Evolutionary conservation across 2,888 invertebrate species (phyloP), one percentile per base, ranked within the genome.

Genomic region (Geophilus truncorum): DNA sequence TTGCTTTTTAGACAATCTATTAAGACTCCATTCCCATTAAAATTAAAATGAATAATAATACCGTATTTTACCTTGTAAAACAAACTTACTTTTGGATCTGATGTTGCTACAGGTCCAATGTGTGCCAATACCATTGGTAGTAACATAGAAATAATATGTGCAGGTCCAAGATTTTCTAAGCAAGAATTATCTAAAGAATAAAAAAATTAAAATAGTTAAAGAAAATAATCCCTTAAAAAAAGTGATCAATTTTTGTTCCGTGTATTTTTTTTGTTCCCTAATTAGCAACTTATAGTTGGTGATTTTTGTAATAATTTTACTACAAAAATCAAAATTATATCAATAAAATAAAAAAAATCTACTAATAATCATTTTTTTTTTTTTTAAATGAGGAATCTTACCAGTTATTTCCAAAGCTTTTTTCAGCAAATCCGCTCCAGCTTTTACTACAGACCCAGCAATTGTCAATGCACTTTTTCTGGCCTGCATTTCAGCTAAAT

Each of bases 91-190:
- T 86, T 85, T 0, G 96, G 93, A 88, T 97, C 96, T 80, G 92
- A 93, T 12, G 91, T 90, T 9, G 92, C 92, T 51, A 94, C 90
- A 21, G 95, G 94, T 83, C 93, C 92, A 79, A 97, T 91, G 85
- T 95, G 94, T 7, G 96, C 94, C 85, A 96, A 90, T 18, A 94
- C 92, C 82, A 94, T 89, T 0, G 97, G 97, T 84, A 97, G 87
- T 76, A 97, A 89, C 0, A 92, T 93, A 45, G 91, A 94, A 85
- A 93, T 91, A 83, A 91, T 87, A 82, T 90, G 89, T 1, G 92
- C 90, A 57, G 89, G 88, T 76, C 90, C 90, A 36, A 92, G 86
- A 77, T 91, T 89, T 75, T 86, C 86, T 51, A 85, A 84, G 57
- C 86, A 84, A 51, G 84, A 83, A 40, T 85, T 85, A 81, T 84